Percentiles rank a stretch among this genome's conserved stretches.
Evolutionary conservation across 2,797 vertebrate genomes (phyloP).

Genomic region (Cygnus olor): DNA sequence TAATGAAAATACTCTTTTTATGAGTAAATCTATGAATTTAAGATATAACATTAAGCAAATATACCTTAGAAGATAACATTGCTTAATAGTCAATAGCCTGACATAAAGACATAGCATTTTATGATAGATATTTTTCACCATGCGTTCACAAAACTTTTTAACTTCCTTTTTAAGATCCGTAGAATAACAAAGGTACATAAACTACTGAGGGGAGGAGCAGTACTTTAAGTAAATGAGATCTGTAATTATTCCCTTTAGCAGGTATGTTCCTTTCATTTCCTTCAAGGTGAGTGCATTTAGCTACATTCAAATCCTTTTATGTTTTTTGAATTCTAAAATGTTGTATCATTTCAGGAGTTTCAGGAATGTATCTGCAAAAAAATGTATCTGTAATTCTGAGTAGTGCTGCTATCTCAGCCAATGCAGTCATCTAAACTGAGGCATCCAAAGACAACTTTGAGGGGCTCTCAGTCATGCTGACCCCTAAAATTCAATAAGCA

Average conservation of each 20-base stretch:
- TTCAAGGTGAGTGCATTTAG: neutral
- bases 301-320: neutral
- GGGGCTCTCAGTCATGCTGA: neutral
- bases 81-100: neutral
- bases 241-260: neutral
- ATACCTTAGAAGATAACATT: neutral
- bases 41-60: neutral
- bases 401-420: neutral
- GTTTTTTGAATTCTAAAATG: neutral
- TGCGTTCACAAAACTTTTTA: neutral
- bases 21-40: neutral
- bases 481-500: rapidly evolving
- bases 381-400: neutral
- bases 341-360: neutral
- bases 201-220: neutral
- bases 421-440: neutral
- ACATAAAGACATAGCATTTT: neutral
- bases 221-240: neutral
- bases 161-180: neutral
- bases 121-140: neutral
- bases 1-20: neutral
- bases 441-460: neutral
- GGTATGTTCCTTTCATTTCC: neutral
- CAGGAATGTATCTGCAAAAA: neutral
- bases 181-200: neutral